These are phyloP conservation scores for Catharus bicknelli DNA, from an alignment of 2,113 vertebrate species.

Conservation along the genomic window DNA sequence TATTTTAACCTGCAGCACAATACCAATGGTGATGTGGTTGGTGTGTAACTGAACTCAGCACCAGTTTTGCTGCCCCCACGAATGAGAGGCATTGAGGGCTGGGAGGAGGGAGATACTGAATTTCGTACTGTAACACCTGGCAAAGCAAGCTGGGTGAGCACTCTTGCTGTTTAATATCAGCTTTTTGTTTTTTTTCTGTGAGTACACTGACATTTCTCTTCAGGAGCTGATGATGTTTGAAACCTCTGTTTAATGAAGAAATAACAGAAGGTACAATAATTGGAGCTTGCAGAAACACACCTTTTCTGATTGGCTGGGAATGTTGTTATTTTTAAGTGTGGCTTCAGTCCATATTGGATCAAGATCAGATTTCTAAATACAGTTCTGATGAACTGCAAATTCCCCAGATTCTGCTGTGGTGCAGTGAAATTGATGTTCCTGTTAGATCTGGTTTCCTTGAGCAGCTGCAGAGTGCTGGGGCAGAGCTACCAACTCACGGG, in stretches of 20 bases:
- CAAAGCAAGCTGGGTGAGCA: not conserved
- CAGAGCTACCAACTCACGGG: not conserved
- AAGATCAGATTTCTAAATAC: conserved; percentile 3
- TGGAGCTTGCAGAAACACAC: not conserved
- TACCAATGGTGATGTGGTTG: not conserved
- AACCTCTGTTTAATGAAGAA: not conserved
- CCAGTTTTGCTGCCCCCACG: not conserved
- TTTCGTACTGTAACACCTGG: not conserved
- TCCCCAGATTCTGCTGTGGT: not conserved
- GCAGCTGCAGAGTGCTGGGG: not conserved
- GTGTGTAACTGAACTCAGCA: not conserved
- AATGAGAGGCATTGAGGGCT: not conserved
- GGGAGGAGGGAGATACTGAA: not conserved
- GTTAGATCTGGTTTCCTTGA: not conserved
- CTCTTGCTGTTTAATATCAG: not conserved
- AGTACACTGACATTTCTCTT: not conserved
- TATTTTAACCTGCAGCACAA: not conserved
- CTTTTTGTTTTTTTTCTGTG: not conserved
- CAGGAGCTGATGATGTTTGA: not conserved
- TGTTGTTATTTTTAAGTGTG: not conserved
- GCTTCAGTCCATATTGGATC: not conserved
- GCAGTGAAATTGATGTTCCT: not conserved
- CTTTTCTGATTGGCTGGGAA: not conserved
- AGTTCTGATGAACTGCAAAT: conserved; percentile 30
- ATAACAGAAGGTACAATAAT: not conserved